Conservation (phyloP, 2,113 vertebrate species). For the Atherinomorus stipes region DNA sequence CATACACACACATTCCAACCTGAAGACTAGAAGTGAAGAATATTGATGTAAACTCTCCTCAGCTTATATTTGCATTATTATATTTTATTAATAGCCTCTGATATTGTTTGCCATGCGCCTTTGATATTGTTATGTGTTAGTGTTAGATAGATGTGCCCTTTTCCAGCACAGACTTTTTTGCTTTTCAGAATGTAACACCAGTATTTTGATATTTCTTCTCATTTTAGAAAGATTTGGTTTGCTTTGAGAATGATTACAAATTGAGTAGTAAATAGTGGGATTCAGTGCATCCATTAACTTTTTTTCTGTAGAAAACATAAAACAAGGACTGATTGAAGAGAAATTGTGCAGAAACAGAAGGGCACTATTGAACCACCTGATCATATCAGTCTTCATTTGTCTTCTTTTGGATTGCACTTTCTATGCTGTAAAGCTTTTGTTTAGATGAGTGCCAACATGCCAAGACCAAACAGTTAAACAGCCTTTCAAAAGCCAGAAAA, state of each 20-base stretch:
- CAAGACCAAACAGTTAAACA: constrained; percentile 17
- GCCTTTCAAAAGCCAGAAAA: background rate
- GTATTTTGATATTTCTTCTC: constrained; percentile 9
- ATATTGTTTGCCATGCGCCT: constrained; percentile 52
- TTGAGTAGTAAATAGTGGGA: background rate
- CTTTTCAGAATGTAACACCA: constrained; percentile 14
- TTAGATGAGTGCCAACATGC: constrained; percentile 36
- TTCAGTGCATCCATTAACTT: background rate
- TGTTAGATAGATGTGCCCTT: constrained; percentile 2
- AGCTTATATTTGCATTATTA: constrained; percentile 49
- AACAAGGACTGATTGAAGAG: constrained; percentile 9
- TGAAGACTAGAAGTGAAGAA: constrained; percentile 50
- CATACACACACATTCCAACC: background rate
- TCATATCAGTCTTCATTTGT: background rate
- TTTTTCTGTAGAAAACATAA: background rate
- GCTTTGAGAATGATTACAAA: constrained; percentile 11
- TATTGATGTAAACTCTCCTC: constrained; percentile 58
- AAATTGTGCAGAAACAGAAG: constrained; percentile 6
- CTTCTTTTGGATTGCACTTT: background rate
- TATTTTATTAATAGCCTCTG: constrained; percentile 56
- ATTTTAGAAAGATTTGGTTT: background rate
- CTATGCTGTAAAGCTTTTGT: constrained; percentile 5
- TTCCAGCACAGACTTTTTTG: constrained; percentile 15
- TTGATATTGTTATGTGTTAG: constrained; percentile 30
- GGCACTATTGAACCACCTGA: constrained; percentile 3